Conservation (phyloP, 2,888 invertebrate species). For the Troides oblongomaculatus region DNA sequence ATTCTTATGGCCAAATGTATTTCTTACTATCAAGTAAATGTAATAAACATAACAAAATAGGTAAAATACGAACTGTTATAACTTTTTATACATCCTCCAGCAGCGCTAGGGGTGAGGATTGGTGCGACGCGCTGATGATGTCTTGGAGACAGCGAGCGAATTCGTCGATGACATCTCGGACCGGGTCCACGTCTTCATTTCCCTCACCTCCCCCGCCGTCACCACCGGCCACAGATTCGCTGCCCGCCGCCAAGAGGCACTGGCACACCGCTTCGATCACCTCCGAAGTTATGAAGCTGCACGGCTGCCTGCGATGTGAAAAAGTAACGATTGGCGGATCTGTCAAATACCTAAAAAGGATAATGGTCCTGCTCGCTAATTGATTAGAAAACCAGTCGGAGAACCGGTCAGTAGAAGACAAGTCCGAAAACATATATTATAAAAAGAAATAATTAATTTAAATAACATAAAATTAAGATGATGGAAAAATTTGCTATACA, state of each 20-base stretch:
- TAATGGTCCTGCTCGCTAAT: too few species aligned
- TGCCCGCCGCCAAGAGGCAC: conserved; percentile 95
- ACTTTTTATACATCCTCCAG: conserved; percentile 40
- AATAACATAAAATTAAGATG: too few species aligned
- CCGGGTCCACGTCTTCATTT: conserved; percentile 89
- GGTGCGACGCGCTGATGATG: conserved; percentile 84
- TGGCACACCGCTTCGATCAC: conserved; percentile 98
- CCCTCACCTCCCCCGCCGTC: conserved; percentile 86
- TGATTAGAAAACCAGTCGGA: too few species aligned
- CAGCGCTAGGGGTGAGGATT: conserved; percentile 40
- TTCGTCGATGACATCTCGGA: conserved; percentile 92
- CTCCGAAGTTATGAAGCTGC: conserved; percentile 95
- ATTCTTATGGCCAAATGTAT: too few species aligned
- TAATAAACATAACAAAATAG: too few species aligned
- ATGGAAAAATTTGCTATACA: too few species aligned
- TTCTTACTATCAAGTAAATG: too few species aligned
- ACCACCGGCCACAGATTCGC: conserved; percentile 82
- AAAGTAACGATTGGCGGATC: background rate
- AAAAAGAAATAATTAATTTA: too few species aligned
- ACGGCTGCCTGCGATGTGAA: conserved; percentile 83
- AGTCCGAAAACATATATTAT: too few species aligned
- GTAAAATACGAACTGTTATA: background rate
- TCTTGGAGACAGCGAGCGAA: conserved; percentile 96
- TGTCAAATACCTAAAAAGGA: too few species aligned
- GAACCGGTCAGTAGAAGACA: too few species aligned